phyloP scores from a whole-genome alignment of 2,888 invertebrate species.

The Andrena marginata region DNA sequence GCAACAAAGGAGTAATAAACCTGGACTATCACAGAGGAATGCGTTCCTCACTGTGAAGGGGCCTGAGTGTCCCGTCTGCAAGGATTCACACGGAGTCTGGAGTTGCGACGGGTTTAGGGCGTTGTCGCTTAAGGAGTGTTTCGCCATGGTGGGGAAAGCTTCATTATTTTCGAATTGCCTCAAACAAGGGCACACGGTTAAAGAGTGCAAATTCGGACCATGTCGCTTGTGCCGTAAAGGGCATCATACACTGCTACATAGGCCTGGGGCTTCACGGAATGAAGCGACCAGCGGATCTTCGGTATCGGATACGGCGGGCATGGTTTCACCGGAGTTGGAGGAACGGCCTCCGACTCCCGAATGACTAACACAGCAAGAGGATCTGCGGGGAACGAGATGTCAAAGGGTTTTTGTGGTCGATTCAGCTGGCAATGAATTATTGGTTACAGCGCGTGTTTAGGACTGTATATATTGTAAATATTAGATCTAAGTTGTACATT shows the following conservation, averaged over 20 bases:
- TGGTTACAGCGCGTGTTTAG: constrained; percentile 6
- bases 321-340: accelerated
- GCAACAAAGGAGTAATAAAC: neutral
- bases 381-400: neutral
- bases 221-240: neutral
- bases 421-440: neutral
- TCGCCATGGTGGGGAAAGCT: accelerated
- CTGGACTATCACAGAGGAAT: too few relatives aligned
- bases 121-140: accelerated
- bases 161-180: neutral
- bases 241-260: neutral
- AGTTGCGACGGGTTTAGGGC: neutral
- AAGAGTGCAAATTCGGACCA: neutral
- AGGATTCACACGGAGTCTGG: neutral
- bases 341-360: neutral
- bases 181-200: neutral
- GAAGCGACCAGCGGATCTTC: neutral
- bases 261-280: neutral
- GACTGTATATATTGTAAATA: too few relatives aligned
- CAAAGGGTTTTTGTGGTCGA: neutral
- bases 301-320: neutral
- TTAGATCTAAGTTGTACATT: too few relatives aligned
- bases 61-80: neutral
- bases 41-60: neutral
- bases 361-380: neutral